These are phyloP conservation scores for Habropoda laboriosa DNA, from an alignment of 1,140 invertebrate genomes.

Conservation along the genomic window DNA sequence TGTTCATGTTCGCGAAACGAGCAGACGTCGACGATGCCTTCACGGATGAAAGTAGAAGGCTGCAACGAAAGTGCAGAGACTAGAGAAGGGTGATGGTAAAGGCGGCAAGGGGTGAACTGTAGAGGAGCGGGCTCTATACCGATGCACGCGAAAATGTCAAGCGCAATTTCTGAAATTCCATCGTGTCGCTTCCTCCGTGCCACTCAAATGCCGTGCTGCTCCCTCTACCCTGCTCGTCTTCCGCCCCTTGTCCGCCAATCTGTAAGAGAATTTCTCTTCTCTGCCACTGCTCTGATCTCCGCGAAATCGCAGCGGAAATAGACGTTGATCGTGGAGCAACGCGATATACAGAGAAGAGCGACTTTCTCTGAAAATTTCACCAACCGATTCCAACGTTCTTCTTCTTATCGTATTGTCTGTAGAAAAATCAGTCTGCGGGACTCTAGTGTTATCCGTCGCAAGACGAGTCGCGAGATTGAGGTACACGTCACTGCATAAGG, in stretches of 20 bases:
- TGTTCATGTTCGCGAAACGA: too few species aligned
- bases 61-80: conserved; percentile 3
- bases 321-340: neutral
- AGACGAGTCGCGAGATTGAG: neutral
- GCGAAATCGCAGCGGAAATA: neutral
- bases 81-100: neutral
- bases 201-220: conserved; percentile 51
- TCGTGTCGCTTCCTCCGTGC: conserved; percentile 63
- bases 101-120: conserved; percentile 6
- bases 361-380: conserved; percentile 1
- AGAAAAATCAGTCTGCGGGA: neutral
- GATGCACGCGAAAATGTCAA: conserved; percentile 62
- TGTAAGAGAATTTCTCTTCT: conserved; percentile 16
- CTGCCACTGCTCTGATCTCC: neutral
- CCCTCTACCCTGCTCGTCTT: conserved; percentile 9
- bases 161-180: conserved; percentile 70
- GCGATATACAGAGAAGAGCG: too few species aligned
- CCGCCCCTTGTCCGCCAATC: conserved; percentile 38
- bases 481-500: too few species aligned
- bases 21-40: conserved; percentile 21
- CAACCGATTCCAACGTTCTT: conserved; percentile 3
- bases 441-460: neutral
- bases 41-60: conserved; percentile 45
- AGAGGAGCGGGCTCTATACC: conserved; percentile 14
- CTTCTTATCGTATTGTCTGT: too few species aligned